These are phyloP conservation scores for Pholis gunnellus DNA, from an alignment of 2,113 vertebrate genomes.

Conservation along the genomic window DNA sequence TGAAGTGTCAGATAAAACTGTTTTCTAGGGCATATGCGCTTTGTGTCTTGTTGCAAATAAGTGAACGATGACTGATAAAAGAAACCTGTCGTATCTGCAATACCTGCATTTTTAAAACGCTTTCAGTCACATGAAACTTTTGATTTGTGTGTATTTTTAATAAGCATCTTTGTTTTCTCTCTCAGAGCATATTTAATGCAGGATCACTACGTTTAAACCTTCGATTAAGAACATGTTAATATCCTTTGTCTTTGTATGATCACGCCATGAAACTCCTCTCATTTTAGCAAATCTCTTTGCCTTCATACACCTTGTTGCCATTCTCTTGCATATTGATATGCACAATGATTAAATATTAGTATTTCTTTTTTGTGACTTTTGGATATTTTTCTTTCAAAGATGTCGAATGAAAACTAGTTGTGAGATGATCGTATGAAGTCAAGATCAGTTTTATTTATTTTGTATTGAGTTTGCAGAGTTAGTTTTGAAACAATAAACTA, in stretches of 20 bases:
- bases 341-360: conserved; percentile 12
- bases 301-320: conserved; percentile 30
- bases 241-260: background rate
- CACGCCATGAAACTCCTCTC: background rate
- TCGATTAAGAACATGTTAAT: background rate
- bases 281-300: background rate
- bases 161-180: background rate
- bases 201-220: conserved; percentile 2
- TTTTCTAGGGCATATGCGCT: background rate
- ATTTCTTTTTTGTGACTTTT: background rate
- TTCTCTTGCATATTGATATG: conserved; percentile 2
- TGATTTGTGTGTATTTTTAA: background rate
- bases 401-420: background rate
- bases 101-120: conserved; percentile 1
- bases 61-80: background rate
- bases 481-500: background rate
- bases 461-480: background rate
- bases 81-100: background rate
- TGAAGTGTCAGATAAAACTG: background rate
- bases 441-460: background rate
- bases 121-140: background rate
- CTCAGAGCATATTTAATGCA: background rate
- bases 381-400: background rate
- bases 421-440: no score
- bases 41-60: background rate